Base-by-base conservation (phyloP, 2,888 invertebrate genomes). In the Drosophila parthenogenetica region DNA sequence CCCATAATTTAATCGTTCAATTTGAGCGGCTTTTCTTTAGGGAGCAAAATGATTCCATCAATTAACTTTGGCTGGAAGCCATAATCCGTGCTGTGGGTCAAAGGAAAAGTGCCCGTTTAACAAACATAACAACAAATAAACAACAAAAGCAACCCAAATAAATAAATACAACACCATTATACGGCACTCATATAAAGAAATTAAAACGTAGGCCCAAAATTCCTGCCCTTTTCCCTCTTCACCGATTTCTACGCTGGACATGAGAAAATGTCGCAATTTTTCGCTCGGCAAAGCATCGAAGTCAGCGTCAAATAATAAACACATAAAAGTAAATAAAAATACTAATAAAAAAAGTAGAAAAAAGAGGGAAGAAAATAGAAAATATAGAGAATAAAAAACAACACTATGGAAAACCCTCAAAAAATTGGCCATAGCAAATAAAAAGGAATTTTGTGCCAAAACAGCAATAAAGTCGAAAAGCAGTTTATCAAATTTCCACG, bases 241-340 rank as follows among this genome's bases (percentile, higher is more conserved):
- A 5, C 35, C 17, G 5, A 19, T 7, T 25, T 29, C 37, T 25
- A 10, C n/a, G 16, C 25, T 17, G 32, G 14, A 22, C 51, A 39
- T 19, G 39, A 14, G 46, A 55, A 82, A 86, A 72, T 85, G 73
- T 76, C 66, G 68, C 88, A 82, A 82, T 82, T 82, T 88, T 79
- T 57, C 80, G 81, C 86, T 81, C 70, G 71, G 76, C 63, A 57
- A 65, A 48, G 73, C 87, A 82, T 58, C 66, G 66, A 73, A 85
- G 69, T 55, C 66, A 69, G 73, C 71, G 51, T 82, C 86, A 81
- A 81, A 82, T 83, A 83, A 83, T 86, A 88, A 88, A 83, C 87
- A 88, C 87, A 88, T 83, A 88, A 83, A 83, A 83, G 89, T 86
- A 88, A 88, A 88, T 88, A 86, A 86, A 88, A 88, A 81, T 69